Evolutionary conservation across 2,888 invertebrate species (phyloP).

Genomic region (Papilio gigon): DNA sequence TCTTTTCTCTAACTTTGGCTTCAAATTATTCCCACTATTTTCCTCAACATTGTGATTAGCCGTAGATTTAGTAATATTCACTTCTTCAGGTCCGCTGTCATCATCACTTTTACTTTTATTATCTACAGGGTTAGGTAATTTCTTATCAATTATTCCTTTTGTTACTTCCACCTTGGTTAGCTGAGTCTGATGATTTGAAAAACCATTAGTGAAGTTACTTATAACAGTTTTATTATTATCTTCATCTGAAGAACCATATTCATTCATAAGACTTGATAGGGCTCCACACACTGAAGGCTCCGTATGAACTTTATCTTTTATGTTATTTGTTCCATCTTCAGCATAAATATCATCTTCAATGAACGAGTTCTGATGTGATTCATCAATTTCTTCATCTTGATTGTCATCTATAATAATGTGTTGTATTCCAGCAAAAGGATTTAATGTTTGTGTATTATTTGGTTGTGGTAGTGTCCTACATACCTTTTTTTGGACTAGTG

Average conservation of each 20-base stretch:
- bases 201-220: constrained; percentile 14
- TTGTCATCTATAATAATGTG: constrained; percentile 55
- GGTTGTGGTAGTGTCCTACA: constrained; percentile 49
- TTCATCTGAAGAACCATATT: constrained; percentile 82
- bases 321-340: constrained; percentile 33
- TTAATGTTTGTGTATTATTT: constrained; percentile 62
- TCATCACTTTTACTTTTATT: constrained; percentile 53
- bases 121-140: background rate
- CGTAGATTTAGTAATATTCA: constrained; percentile 59
- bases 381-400: constrained; percentile 49
- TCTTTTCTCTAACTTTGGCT: constrained; percentile 48
- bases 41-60: constrained; percentile 42
- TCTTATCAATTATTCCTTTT: constrained; percentile 10
- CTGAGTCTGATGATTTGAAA: constrained; percentile 40
- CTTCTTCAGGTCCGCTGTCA: constrained; percentile 80
- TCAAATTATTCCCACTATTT: constrained; percentile 44
- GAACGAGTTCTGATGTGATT: constrained; percentile 44
- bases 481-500: constrained; percentile 38
- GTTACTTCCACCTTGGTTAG: background rate
- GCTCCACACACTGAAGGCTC: constrained; percentile 77
- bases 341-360: constrained; percentile 70
- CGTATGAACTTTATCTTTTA: constrained; percentile 35
- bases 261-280: constrained; percentile 80
- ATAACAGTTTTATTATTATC: constrained; percentile 49
- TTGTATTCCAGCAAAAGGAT: constrained; percentile 78